phyloP scores from a whole-genome alignment of 2,797 vertebrate genomes.

The Hippopotamyrus pictus region DNA sequence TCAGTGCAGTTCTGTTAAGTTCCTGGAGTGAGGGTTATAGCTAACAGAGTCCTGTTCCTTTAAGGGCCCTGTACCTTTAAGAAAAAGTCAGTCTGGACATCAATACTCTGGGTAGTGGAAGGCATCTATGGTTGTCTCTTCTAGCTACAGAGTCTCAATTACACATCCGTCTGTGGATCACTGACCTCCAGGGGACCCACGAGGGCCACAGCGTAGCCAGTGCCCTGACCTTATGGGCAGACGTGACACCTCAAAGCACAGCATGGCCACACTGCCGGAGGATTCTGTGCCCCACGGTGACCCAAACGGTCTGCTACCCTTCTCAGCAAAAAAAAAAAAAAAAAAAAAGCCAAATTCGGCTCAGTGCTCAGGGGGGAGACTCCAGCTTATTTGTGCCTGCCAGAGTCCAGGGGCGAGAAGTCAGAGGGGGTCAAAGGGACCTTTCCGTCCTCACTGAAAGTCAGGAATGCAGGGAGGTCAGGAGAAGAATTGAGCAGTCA shows the following conservation, averaged over 20 bases:
- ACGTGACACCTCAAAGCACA: background rate
- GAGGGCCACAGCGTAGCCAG: no score
- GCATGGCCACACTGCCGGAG: background rate
- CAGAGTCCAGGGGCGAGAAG: background rate
- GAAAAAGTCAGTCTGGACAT: slow-evolving; percentile 57
- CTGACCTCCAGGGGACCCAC: background rate
- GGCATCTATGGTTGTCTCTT: slow-evolving; percentile 5
- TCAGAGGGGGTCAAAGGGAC: background rate
- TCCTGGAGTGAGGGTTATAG: background rate
- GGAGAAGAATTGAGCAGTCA: background rate
- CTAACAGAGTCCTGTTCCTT: background rate
- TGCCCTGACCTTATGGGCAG: background rate
- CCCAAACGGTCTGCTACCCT: background rate
- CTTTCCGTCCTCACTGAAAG: background rate
- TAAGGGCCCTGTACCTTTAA: slow-evolving; percentile 19
- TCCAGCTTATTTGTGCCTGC: background rate
- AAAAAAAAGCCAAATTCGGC: background rate
- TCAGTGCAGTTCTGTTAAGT: background rate
- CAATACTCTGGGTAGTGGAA: slow-evolving; percentile 57
- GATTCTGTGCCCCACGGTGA: background rate
- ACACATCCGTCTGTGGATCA: background rate
- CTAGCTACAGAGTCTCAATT: slow-evolving; percentile 12
- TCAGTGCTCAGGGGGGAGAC: background rate
- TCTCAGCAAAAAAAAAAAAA: background rate
- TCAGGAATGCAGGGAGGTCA: background rate